A percentile compares a stretch with the other conserved stretches of the same genome.
Conservation (phyloP, 2,888 invertebrate species). For the Zaprionus lineosus region DNA sequence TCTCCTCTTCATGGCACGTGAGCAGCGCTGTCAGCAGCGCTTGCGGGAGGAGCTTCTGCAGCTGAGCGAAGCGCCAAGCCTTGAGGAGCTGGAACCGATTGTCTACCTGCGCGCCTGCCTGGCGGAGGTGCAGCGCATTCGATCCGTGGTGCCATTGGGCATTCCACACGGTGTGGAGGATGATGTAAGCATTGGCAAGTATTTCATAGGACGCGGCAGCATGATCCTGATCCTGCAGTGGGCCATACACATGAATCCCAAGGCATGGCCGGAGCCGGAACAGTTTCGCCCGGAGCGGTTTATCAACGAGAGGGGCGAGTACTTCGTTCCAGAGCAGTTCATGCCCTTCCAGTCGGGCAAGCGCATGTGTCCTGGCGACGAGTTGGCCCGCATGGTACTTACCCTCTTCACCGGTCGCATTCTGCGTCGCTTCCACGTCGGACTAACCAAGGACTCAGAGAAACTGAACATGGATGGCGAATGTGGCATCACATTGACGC, state of each 20-base stretch:
- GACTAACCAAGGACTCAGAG: slow-evolving; percentile 8
- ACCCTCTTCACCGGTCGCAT: slow-evolving; percentile 87
- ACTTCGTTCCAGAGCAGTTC: slow-evolving; percentile 87
- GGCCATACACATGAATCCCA: slow-evolving; percentile 90
- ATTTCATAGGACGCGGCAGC: slow-evolving; percentile 86
- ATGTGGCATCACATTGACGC: slow-evolving; percentile 89
- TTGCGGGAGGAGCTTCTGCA: slow-evolving; percentile 62
- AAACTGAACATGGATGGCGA: slow-evolving; percentile 86
- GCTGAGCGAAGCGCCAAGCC: slow-evolving; percentile 42
- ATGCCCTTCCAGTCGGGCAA: slow-evolving; percentile 95
- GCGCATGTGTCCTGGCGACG: slow-evolving; percentile 93
- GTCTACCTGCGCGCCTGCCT: slow-evolving; percentile 86
- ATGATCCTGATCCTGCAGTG: slow-evolving; percentile 92
- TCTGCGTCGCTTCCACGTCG: slow-evolving; percentile 84
- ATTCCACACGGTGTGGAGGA: slow-evolving; percentile 90
- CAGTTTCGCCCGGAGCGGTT: slow-evolving; percentile 88
- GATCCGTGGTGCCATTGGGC: slow-evolving; percentile 91
- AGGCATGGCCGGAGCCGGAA: slow-evolving; percentile 87
- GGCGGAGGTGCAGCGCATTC: slow-evolving; percentile 90
- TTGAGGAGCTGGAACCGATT: slow-evolving; percentile 75
- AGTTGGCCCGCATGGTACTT: slow-evolving; percentile 89
- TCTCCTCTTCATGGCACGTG: slow-evolving; percentile 88
- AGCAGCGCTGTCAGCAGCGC: slow-evolving; percentile 86
- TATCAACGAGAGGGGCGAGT: slow-evolving; percentile 85
- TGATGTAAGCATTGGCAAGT: slow-evolving; percentile 84